These are phyloP conservation scores for Oscheius sp. DNA, from an alignment of 2,888 invertebrate genomes.

Conservation along the genomic window DNA sequence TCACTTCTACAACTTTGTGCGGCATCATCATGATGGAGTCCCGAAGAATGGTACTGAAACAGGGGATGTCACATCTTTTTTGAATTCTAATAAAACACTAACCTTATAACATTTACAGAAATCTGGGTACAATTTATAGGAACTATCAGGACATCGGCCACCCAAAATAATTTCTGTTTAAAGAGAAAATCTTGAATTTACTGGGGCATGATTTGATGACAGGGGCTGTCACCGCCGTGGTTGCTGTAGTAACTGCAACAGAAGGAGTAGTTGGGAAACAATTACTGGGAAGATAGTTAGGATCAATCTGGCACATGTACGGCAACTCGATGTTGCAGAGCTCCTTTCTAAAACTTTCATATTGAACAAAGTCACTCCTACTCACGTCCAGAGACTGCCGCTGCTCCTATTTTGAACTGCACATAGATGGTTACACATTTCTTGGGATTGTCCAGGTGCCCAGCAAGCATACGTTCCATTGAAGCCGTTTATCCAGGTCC, in stretches of 20 bases:
- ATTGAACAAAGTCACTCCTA: neutral
- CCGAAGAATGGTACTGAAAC: too few species aligned
- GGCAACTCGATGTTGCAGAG: neutral
- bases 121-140: neutral
- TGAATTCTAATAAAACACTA: neutral
- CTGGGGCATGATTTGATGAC: too few species aligned
- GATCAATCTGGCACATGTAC: neutral
- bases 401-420: neutral
- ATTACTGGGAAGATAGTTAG: neutral
- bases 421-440: neutral
- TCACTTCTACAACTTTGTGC: neutral
- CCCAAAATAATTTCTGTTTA: too few species aligned
- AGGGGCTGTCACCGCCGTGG: too few species aligned
- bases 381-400: neutral
- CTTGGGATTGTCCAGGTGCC: neutral
- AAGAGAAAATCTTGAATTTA: too few species aligned
- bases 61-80: too few species aligned
- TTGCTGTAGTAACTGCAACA: neutral
- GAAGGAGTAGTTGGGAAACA: neutral
- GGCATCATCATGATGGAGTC: neutral
- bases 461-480: neutral
- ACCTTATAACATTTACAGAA: slow-evolving; percentile 1
- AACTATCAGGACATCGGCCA: neutral
- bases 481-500: neutral
- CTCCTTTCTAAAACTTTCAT: neutral